phyloP scores from a whole-genome alignment of 2,797 vertebrate genomes.

The Austrolebias charrua region DNA sequence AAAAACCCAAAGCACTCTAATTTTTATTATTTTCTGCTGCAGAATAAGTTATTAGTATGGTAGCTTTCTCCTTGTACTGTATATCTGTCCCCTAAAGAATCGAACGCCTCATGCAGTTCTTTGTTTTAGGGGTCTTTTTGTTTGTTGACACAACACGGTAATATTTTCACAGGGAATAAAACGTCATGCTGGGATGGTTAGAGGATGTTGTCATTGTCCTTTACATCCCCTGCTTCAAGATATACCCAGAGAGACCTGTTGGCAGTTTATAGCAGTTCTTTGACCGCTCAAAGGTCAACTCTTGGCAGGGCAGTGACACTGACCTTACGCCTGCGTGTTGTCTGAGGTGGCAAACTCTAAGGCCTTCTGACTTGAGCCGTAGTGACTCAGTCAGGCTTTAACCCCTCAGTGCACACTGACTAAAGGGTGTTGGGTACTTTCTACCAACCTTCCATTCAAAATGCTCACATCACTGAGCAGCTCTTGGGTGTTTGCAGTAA shows the following conservation, averaged over 20 bases:
- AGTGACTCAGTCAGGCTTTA: conserved; percentile 60
- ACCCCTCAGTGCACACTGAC: conserved; percentile 42
- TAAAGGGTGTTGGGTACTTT: conserved; percentile 38
- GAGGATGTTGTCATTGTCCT: conserved; percentile 44
- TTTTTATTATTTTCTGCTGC: conserved; percentile 9
- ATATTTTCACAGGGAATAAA: conserved; percentile 26
- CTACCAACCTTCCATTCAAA: conserved; percentile 29
- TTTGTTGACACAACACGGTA: conserved; percentile 37
- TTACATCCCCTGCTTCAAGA: conserved; percentile 27
- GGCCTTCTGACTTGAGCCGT: conserved; percentile 57
- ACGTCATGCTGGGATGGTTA: conserved; percentile 30
- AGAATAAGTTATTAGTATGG: not conserved
- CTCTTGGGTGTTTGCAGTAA: conserved; percentile 9
- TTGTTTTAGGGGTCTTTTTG: conserved; percentile 14
- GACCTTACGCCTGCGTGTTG: conserved; percentile 57
- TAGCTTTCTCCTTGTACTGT: not conserved
- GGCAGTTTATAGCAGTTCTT: conserved; percentile 47
- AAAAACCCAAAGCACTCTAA: conserved; percentile 9
- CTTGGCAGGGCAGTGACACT: conserved; percentile 54
- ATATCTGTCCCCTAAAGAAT: not conserved
- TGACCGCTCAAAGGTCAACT: conserved; percentile 67
- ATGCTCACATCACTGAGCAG: conserved; percentile 36
- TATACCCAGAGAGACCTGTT: conserved; percentile 41
- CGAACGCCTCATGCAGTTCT: conserved; percentile 11
- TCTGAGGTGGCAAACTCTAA: conserved; percentile 63